Evolutionary conservation across 2,888 invertebrate genomes (phyloP), one percentile per base, ranked within the genome.

Genomic region (Eretmocerus hayati): DNA sequence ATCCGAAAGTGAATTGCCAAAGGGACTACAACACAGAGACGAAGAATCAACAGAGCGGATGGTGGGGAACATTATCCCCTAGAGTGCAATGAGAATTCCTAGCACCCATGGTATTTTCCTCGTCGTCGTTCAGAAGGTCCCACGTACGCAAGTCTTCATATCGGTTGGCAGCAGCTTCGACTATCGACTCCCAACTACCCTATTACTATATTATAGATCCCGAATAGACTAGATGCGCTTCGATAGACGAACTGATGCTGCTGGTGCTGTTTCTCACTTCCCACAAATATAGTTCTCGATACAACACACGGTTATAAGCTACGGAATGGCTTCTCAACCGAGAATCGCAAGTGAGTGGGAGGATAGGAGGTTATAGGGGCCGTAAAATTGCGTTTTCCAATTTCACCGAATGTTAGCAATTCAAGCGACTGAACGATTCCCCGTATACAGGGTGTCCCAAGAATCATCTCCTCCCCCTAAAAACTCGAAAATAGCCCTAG

Each of bases 71-170:
- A n/a, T n/a, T n/a, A n/a, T n/a, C n/a, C n/a, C n/a, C 26, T n/a
- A 11, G 26, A 26, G 11, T 26, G 11, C 26, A 11, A 9, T 11
- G 49, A 35, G 54, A 54, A 54, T 52, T 41, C 49, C 44, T 35
- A 41, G 49, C 49, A 49, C 52, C 46, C 35, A 20, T 8, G 40
- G 42, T 32, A 53, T 48, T 50, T 42, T n/a, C n/a, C n/a, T 30
- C 37, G 31, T 5, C 31, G 20, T 19, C 6, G 26, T 18, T 32
- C 32, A 36, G 48, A 49, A 48, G 46, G 47, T 42, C 50, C 45
- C 45, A 44, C 53, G 50, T 53, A 53, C 46, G 50, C 49, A 51
- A 54, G 54, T 54, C 54, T 54, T 54, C 51, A 54, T 54, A 54
- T 54, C 54, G 38, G 53, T 45, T 53, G 49, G 53, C 50, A 44